Conservation (phyloP, 2,113 vertebrate genomes). For the zebrafish (Danio rerio) region GRCz12tu NC_133189.1:24580501-24581000, state of each 20-base stretch:
- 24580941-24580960: constrained; percentile 40
- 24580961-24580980: constrained; percentile 30
- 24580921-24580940: constrained; percentile 46
- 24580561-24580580: not conserved
- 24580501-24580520: not conserved
- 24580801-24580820: constrained; percentile 43
- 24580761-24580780: constrained; percentile 44
- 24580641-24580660: constrained; percentile 1
- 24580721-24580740: constrained; percentile 53
- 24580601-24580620: not conserved
- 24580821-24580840: constrained; percentile 53
- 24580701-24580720: constrained; percentile 41
- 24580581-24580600: not conserved
- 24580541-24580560: constrained; percentile 1
- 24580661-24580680: constrained; percentile 20
- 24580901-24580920: constrained; percentile 50
- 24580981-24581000: constrained; percentile 51
- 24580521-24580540: not conserved
- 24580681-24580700: constrained; percentile 38
- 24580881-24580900: constrained; percentile 45
- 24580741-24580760: constrained; percentile 21
- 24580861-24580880: constrained; percentile 59
- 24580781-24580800: constrained; percentile 57
- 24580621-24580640: constrained; percentile 3
- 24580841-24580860: constrained; percentile 40